Evolutionary conservation across 2,888 invertebrate genomes (phyloP).

Genomic region (Cantharis rufa): DNA sequence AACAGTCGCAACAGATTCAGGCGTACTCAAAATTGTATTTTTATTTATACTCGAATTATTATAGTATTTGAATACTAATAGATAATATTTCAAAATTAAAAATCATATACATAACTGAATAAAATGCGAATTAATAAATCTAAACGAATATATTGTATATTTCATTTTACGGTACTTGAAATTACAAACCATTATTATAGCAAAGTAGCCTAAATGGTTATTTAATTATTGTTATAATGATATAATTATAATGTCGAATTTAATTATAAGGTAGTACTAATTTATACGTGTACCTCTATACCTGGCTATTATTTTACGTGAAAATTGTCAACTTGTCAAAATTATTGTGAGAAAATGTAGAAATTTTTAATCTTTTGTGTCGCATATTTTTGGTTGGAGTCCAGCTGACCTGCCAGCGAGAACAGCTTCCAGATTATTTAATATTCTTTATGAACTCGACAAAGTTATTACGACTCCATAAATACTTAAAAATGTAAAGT

Average conservation of each 20-base stretch:
- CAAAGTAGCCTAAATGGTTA: neutral
- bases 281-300: neutral
- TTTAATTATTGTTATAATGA: neutral
- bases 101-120: neutral
- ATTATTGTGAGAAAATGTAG: neutral
- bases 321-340: neutral
- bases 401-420: conserved; percentile 44
- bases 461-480: conserved; percentile 56
- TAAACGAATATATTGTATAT: neutral
- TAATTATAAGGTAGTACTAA: neutral
- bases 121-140: neutral
- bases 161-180: neutral
- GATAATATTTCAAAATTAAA: neutral
- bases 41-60: no score
- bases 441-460: conserved; percentile 54
- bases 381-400: conserved; percentile 20
- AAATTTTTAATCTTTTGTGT: conserved; percentile 17
- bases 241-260: neutral
- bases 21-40: neutral
- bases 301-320: neutral
- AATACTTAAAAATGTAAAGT: conserved; percentile 51
- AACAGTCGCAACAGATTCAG: neutral
- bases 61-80: neutral
- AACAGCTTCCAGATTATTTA: conserved; percentile 52
- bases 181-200: neutral